Evolutionary conservation across 2,797 vertebrate genomes (phyloP), one percentile per base, ranked within the genome.

Genomic region (Rhodeus uyekii): DNA sequence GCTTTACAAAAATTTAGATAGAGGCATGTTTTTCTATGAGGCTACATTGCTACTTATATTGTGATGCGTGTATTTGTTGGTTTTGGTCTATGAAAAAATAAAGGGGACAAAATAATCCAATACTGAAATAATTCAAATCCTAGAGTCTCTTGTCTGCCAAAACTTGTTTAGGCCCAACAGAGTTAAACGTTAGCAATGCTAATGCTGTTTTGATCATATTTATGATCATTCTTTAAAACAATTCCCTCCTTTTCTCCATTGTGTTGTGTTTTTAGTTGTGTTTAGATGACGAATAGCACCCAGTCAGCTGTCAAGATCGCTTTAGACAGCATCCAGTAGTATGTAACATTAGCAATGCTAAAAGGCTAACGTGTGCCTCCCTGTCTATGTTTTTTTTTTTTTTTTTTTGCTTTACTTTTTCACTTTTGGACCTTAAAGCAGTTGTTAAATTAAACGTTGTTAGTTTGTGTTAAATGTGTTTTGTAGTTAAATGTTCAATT

Each of bases 341-440:
- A 73, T 83, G 76, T 89, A 87, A 87, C 55, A 91, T 91, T 90
- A 91, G 87, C 87, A 90, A 87, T 90, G 91, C 84, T 91, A 90
- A 90, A 46, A 63, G 75, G 82, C 74, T 80, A 82, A 82, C 76
- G 67, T 89, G 72, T 86, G 82, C 89, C 83, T 60, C 80, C 39
- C 36, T 72, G 29, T 63, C 72, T 27, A 50, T 36, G 50, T 44
- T 63, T 50, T 78, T 39, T n/a, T 19, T 53, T 75, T 36, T 46
- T 58, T 63, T 75, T 29, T 32, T 16, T 58, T n/a, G n/a, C n/a
- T 75, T n/a, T 22, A 32, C 10, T 29, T 72, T 39, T 67, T 34
- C 4, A 60, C 48, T 76, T 67, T 19, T 29, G 14, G 3, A 10
- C 38, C 22, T 63, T 38, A 16, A 27, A 67, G 9, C 8, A 53